phyloP scores from a whole-genome alignment of 2,888 invertebrate species.

The Drosophila pullipes region DNA sequence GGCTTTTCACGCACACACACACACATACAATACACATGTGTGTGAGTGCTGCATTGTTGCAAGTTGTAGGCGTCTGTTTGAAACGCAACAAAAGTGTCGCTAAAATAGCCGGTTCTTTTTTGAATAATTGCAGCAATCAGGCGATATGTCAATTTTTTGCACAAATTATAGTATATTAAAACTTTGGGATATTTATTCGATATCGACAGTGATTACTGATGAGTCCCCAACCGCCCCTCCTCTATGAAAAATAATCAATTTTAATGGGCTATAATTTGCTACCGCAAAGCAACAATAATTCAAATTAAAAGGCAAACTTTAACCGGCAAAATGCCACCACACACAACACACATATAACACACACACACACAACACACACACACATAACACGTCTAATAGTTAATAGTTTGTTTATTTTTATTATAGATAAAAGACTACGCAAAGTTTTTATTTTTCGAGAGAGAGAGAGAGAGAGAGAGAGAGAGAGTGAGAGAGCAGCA shows the following conservation, averaged over 20 bases:
- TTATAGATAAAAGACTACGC: slow-evolving; percentile 49
- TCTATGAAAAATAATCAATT: slow-evolving; percentile 69
- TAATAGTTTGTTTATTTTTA: slow-evolving; percentile 52
- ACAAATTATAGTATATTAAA: slow-evolving; percentile 27
- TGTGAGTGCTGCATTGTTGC: slow-evolving; percentile 32
- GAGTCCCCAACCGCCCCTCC: slow-evolving; percentile 19
- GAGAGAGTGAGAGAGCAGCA: slow-evolving; percentile 10
- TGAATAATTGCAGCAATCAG: slow-evolving; percentile 35
- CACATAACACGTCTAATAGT: slow-evolving; percentile 6
- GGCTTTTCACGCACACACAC: slow-evolving; percentile 10
- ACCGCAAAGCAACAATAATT: slow-evolving; percentile 68
- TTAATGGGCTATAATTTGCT: slow-evolving; percentile 75
- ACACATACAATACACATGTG: slow-evolving; percentile 12
- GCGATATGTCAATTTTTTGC: slow-evolving; percentile 39
- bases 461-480: slow-evolving; percentile 20
- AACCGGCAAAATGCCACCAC: slow-evolving; percentile 55
- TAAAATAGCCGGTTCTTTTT: slow-evolving; percentile 5
- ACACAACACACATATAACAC: slow-evolving; percentile 7
- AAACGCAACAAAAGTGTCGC: slow-evolving; percentile 52
- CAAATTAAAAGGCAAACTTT: slow-evolving; percentile 66
- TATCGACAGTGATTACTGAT: slow-evolving; percentile 27
- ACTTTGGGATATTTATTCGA: slow-evolving; percentile 6
- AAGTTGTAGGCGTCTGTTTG: slow-evolving; percentile 33
- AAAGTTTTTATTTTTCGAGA: slow-evolving; percentile 33
- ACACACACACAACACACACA: slow-evolving; percentile 25